Evolutionary conservation across 2,113 vertebrate genomes (phyloP).

Genomic region (Dicentrarchus labrax): DNA sequence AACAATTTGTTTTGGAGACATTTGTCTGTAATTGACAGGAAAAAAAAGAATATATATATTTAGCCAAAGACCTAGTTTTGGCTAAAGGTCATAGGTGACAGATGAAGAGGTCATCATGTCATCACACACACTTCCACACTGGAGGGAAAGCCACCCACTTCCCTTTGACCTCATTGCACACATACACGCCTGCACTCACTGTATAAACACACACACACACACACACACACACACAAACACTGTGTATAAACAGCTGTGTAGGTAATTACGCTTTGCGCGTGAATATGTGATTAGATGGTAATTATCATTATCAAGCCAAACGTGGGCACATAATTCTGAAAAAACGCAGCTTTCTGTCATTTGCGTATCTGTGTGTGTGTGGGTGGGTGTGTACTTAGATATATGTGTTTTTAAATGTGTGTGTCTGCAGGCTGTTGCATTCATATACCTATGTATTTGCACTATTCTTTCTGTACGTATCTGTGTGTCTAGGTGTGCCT

Average conservation of each 20-base stretch:
- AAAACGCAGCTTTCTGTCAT: constrained; percentile 25
- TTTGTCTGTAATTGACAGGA: neutral
- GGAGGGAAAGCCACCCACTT: constrained; percentile 52
- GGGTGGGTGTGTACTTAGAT: neutral
- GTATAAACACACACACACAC: constrained; percentile 9
- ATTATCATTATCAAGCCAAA: constrained; percentile 64
- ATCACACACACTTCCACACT: constrained; percentile 74
- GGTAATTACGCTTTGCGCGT: constrained; percentile 40
- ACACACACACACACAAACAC: constrained; percentile 15
- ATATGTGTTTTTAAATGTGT: constrained; percentile 6
- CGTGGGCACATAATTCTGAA: constrained; percentile 45
- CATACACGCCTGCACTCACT: neutral
- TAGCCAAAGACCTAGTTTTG: neutral
- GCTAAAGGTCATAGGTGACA: constrained; percentile 57
- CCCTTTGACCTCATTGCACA: constrained; percentile 55
- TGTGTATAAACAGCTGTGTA: constrained; percentile 35
- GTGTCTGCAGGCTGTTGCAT: neutral
- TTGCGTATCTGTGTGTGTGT: neutral
- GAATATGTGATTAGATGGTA: constrained; percentile 63
- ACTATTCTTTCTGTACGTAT: neutral
- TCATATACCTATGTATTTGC: neutral
- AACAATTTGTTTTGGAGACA: neutral
- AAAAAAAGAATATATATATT: neutral
- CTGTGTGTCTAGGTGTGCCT: neutral
- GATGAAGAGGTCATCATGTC: constrained; percentile 64